Conservation (phyloP, 2,888 invertebrate genomes). For the Tuberolachnus salignus region DNA sequence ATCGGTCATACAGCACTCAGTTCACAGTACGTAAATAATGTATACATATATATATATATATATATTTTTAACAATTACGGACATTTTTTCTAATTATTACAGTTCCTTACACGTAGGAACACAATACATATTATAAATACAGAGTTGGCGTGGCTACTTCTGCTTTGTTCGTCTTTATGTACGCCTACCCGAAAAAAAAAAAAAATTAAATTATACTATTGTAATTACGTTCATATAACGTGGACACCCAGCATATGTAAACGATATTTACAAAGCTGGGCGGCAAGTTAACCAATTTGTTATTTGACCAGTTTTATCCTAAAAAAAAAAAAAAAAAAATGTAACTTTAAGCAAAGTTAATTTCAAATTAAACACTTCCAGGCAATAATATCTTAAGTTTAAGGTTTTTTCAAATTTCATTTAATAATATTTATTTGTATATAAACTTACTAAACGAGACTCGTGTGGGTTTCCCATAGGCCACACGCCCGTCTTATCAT, state of each 20-base stretch:
- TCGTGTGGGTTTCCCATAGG: no score
- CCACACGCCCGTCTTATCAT: no score
- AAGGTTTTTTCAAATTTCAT: no score
- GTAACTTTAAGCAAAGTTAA: no score
- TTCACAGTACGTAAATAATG: constrained; percentile 45
- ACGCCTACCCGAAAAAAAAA: not conserved
- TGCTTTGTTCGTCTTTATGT: not conserved
- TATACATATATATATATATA: no score
- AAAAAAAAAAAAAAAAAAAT: not conserved
- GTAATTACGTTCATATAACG: no score
- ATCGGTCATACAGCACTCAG: constrained; percentile 36
- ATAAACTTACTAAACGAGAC: no score
- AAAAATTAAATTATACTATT: not conserved
- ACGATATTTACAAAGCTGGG: not conserved
- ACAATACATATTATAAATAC: not conserved
- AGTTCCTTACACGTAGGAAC: not conserved
- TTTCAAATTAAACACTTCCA: no score
- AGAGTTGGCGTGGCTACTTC: constrained; percentile 16
- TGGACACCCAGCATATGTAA: no score
- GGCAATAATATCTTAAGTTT: no score
- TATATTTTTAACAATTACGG: not conserved
- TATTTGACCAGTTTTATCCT: not conserved
- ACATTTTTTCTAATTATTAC: not conserved
- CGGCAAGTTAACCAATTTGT: no score
- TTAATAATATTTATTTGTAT: no score